These are phyloP conservation scores for Drosophila borealis DNA, from an alignment of 2,888 invertebrate species.

Conservation along the genomic window DNA sequence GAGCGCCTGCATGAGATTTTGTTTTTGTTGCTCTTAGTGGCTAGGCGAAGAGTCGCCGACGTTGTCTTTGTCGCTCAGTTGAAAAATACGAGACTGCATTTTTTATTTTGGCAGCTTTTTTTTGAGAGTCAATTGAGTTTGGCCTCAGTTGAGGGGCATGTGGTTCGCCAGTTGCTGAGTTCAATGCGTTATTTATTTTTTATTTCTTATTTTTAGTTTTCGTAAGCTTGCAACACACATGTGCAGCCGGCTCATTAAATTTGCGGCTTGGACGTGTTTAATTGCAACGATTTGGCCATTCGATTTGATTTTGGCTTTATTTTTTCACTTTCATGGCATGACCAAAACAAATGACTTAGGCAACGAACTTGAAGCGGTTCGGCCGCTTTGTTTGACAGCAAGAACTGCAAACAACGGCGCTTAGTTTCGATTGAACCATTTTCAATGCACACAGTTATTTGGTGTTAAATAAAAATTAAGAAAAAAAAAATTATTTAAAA, in stretches of 20 bases:
- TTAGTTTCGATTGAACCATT: background rate
- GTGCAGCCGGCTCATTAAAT: constrained; percentile 61
- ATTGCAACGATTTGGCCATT: constrained; percentile 42
- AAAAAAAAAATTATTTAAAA: too few relatives aligned
- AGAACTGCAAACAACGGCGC: background rate
- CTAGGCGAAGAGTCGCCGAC: constrained; percentile 41
- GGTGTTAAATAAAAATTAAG: background rate
- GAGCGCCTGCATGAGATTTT: constrained; percentile 44
- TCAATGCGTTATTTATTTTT: constrained; percentile 61
- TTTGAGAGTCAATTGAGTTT: constrained; percentile 20
- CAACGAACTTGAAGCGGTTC: constrained; percentile 67
- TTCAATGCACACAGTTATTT: background rate
- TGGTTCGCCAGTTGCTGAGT: constrained; percentile 42
- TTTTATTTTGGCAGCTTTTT: constrained; percentile 38
- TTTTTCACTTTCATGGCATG: constrained; percentile 37
- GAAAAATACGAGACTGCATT: constrained; percentile 40
- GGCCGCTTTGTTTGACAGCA: background rate
- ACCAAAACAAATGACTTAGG: constrained; percentile 77
- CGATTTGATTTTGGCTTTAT: constrained; percentile 19
- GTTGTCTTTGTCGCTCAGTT: constrained; percentile 19
- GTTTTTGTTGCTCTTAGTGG: constrained; percentile 58
- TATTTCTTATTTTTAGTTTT: constrained; percentile 15
- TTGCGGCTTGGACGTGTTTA: constrained; percentile 53
- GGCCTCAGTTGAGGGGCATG: constrained; percentile 23
- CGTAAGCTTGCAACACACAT: constrained; percentile 48